Evolutionary conservation across 2,888 invertebrate species (phyloP).

Genomic region (Xylota segnis): DNA sequence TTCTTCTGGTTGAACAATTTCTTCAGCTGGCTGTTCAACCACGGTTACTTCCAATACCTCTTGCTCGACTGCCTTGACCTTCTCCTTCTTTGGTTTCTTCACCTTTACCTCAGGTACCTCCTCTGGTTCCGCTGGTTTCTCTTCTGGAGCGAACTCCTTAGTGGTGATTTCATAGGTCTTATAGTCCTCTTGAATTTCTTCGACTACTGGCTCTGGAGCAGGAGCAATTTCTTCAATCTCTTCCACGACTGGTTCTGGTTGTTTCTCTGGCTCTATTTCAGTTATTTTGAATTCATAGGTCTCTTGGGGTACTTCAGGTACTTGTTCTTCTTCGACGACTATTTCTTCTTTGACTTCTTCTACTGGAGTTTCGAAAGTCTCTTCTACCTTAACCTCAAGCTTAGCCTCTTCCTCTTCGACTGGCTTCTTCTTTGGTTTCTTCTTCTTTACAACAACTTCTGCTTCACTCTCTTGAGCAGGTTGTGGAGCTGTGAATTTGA

Average conservation of each 20-base stretch:
- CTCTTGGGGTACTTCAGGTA: constrained; percentile 61
- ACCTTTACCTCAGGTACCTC: constrained; percentile 78
- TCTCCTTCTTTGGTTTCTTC: constrained; percentile 77
- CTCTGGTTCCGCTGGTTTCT: constrained; percentile 77
- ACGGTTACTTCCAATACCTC: constrained; percentile 65
- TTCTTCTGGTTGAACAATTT: constrained; percentile 69
- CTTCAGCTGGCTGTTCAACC: constrained; percentile 76
- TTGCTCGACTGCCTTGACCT: constrained; percentile 54
- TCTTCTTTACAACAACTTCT: constrained; percentile 77
- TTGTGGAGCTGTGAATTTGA: constrained; percentile 79
- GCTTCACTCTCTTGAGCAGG: constrained; percentile 69
- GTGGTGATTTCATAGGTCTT: constrained; percentile 80
- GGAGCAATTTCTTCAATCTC: constrained; percentile 76
- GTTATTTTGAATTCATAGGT: constrained; percentile 79
- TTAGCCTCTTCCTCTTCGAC: constrained; percentile 78
- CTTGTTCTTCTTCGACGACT: constrained; percentile 71
- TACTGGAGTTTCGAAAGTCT: constrained; percentile 75
- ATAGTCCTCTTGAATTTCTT: constrained; percentile 77
- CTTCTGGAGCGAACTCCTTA: constrained; percentile 78
- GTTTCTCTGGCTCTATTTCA: constrained; percentile 79
- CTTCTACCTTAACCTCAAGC: constrained; percentile 78
- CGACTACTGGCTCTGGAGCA: constrained; percentile 67
- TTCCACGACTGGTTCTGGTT: constrained; percentile 78
- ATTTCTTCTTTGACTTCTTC: constrained; percentile 77
- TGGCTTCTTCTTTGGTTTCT: constrained; percentile 81